phyloP scores from a whole-genome alignment of 2,888 invertebrate species.

The Cyclophora albipunctata region DNA sequence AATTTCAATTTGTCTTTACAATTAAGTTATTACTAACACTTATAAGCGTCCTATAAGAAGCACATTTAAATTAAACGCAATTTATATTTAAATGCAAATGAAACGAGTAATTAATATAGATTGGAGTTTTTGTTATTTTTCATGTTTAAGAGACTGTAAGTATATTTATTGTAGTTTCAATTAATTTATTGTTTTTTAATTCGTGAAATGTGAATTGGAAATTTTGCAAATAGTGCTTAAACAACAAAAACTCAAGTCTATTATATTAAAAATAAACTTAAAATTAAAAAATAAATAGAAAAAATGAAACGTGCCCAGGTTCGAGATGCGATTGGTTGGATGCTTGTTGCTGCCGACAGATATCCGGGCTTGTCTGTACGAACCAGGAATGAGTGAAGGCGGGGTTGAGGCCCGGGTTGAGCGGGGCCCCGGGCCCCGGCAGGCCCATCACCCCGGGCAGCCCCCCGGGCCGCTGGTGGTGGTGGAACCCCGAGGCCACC shows the following conservation, averaged over 20 bases:
- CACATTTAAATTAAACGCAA: conserved; percentile 23
- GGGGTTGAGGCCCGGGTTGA: conserved; percentile 76
- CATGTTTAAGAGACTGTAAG: too few species aligned
- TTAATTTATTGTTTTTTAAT: too few species aligned
- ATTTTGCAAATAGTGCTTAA: neutral
- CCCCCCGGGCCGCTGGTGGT: conserved; percentile 70
- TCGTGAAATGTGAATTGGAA: too few species aligned
- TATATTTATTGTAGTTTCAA: too few species aligned
- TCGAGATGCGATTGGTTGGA: conserved; percentile 87
- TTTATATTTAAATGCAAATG: conserved; percentile 13
- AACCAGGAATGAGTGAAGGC: conserved; percentile 97
- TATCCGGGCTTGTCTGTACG: conserved; percentile 91
- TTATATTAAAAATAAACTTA: conserved; percentile 29
- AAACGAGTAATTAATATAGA: neutral
- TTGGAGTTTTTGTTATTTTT: too few species aligned
- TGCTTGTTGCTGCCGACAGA: conserved; percentile 89
- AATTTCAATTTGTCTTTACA: too few species aligned
- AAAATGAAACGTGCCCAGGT: conserved; percentile 90
- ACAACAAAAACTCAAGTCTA: conserved; percentile 24
- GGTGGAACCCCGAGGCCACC: conserved; percentile 73
- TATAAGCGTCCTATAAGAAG: conserved; percentile 23
- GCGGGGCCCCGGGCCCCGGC: conserved; percentile 65
- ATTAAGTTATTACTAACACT: too few species aligned
- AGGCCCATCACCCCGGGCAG: conserved; percentile 75
- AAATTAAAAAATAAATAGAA: conserved; percentile 65